A percentile compares a stretch with the other conserved stretches of the same genome.
Conservation (phyloP, 1,140 invertebrate genomes). For the Ephestia elutella region DNA sequence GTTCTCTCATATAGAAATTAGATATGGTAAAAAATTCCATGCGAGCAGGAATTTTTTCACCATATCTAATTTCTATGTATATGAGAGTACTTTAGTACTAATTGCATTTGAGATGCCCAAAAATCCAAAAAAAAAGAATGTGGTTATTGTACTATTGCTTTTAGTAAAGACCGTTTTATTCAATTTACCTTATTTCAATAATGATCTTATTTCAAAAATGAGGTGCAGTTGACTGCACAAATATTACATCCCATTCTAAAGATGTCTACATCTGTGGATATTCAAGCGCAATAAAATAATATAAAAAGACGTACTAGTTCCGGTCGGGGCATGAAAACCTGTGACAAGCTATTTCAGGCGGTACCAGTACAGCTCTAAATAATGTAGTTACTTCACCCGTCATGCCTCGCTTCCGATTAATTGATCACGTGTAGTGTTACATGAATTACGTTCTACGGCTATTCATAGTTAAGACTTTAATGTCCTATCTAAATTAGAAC, state of each 20-base stretch:
- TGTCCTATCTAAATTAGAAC: conserved; percentile 8
- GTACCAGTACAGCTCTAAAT: background rate
- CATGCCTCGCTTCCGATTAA: conserved; percentile 39
- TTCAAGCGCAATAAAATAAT: conserved; percentile 27
- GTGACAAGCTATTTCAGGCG: conserved; percentile 54
- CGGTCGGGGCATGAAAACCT: conserved; percentile 40
- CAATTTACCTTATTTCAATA: too few species aligned
- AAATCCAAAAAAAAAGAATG: too few species aligned
- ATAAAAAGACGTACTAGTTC: conserved; percentile 49
- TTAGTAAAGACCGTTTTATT: too few species aligned
- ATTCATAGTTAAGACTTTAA: conserved; percentile 23
- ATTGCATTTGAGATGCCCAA: too few species aligned
- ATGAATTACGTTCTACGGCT: conserved; percentile 32
- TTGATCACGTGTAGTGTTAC: conserved; percentile 57
- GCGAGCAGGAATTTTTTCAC: too few species aligned
- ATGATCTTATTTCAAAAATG: too few species aligned
- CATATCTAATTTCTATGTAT: too few species aligned
- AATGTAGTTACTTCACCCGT: background rate
- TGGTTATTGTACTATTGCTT: too few species aligned
- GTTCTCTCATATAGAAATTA: too few species aligned
- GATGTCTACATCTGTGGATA: background rate
- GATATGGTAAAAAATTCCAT: too few species aligned
- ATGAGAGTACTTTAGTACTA: too few species aligned
- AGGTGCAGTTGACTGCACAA: background rate
- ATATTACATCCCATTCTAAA: background rate